Evolutionary conservation across 1,140 invertebrate species (phyloP).

Genomic region (Globodera rostochiensis): DNA sequence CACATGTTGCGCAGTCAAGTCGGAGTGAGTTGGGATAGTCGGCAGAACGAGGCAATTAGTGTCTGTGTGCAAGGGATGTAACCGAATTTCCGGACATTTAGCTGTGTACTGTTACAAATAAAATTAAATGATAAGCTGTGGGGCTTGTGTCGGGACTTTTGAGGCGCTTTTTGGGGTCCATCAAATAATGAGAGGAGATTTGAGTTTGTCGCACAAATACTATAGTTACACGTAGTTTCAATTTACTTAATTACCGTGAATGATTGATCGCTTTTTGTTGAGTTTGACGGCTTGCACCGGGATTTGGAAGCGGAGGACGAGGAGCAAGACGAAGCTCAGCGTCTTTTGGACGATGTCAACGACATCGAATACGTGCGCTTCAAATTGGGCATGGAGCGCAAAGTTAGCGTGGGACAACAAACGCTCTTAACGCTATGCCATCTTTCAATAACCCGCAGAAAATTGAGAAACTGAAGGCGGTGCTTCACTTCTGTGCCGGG

Average conservation of each 20-base stretch:
- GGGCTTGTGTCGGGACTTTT: too few relatives aligned
- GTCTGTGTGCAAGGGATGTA: too few relatives aligned
- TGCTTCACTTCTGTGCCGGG: conserved; percentile 71
- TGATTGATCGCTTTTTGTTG: conserved; percentile 15
- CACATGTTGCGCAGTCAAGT: conserved; percentile 93
- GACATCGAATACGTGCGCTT: conserved; percentile 86
- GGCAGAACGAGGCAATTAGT: too few relatives aligned
- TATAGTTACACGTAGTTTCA: neutral
- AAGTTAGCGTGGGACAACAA: conserved; percentile 65
- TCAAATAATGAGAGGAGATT: too few relatives aligned
- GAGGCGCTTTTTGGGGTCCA: too few relatives aligned
- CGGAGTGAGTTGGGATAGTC: conserved; percentile 67
- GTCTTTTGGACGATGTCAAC: conserved; percentile 85
- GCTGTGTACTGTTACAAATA: too few relatives aligned
- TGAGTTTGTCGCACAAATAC: too few relatives aligned
- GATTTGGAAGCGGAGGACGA: conserved; percentile 73
- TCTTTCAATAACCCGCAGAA: conserved; percentile 68
- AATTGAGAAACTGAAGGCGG: conserved; percentile 80
- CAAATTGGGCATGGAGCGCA: conserved; percentile 81
- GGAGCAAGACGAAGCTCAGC: conserved; percentile 77
- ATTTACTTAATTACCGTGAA: neutral
- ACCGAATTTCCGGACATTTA: too few relatives aligned
- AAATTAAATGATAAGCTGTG: too few relatives aligned
- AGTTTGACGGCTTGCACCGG: conserved; percentile 72
- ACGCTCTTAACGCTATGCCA: too few relatives aligned